A percentile compares a stretch with the other conserved stretches of the same genome.
Evolutionary conservation across 1,140 invertebrate species (phyloP).

Genomic region (Bilobella aurantiaca): DNA sequence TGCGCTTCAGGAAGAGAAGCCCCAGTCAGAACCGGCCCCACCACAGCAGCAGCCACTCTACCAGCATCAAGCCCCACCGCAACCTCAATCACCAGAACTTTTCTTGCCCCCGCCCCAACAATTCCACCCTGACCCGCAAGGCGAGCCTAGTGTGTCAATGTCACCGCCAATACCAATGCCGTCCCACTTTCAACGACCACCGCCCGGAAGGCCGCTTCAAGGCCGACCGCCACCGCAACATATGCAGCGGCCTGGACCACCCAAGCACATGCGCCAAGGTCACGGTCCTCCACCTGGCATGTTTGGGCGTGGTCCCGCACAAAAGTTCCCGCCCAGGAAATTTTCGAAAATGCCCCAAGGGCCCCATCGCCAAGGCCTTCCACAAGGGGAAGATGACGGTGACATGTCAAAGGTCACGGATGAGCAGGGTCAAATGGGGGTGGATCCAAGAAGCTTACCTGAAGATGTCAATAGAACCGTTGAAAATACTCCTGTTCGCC

Average conservation of each 20-base stretch:
- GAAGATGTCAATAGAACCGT: not conserved
- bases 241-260: slow-evolving; percentile 7
- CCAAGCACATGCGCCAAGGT: slow-evolving; percentile 7
- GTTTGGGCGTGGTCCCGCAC: too few relatives aligned
- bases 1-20: slow-evolving; percentile 1
- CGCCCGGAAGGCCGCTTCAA: not conserved
- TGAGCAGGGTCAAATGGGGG: not conserved
- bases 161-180: slow-evolving; percentile 13
- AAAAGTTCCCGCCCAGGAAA: slow-evolving; percentile 1
- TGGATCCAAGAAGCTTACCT: not conserved
- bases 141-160: not conserved
- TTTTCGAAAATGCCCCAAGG: slow-evolving; percentile 8
- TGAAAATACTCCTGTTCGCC: not conserved
- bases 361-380: slow-evolving; percentile 10
- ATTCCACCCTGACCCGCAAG: slow-evolving; percentile 4
- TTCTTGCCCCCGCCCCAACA: slow-evolving; percentile 7
- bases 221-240: slow-evolving; percentile 1
- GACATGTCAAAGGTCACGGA: not conserved
- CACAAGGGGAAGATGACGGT: not conserved
- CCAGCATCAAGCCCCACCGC: slow-evolving; percentile 1
- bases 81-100: not conserved
- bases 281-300: not conserved
- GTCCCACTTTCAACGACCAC: slow-evolving; percentile 8
- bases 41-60: not conserved
- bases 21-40: not conserved